Evolutionary conservation across 1,140 invertebrate species (phyloP).

Genomic region (Orussus abietinus): DNA sequence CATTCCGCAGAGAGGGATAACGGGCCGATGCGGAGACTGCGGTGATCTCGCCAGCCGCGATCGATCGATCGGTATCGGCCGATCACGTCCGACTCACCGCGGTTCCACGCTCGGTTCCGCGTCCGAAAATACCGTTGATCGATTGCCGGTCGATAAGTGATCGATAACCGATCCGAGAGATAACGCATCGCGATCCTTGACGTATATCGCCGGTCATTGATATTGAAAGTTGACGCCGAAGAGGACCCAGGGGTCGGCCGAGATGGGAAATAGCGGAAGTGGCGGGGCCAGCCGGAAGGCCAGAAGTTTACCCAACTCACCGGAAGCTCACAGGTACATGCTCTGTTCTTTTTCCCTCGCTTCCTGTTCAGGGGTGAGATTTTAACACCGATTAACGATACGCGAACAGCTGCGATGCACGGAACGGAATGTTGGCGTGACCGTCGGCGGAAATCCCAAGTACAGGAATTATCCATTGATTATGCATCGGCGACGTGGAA

Average conservation of each 20-base stretch:
- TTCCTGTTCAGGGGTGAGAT: constrained; percentile 2
- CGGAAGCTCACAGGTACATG: constrained; percentile 60
- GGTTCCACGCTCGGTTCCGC: not conserved
- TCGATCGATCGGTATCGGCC: constrained; percentile 2
- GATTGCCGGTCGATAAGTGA: no score
- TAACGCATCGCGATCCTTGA: not conserved
- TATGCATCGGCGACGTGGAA: not conserved
- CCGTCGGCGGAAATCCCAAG: constrained; percentile 11
- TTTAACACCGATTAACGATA: no score
- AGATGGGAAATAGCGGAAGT: constrained; percentile 59
- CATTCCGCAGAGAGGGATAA: no score
- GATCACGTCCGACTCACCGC: constrained; percentile 1
- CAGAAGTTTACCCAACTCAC: constrained; percentile 64
- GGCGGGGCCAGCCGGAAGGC: constrained; percentile 51
- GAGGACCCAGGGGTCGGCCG: constrained; percentile 14
- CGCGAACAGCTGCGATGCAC: no score
- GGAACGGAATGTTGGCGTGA: no score
- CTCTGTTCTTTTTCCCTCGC: constrained; percentile 4
- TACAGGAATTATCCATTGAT: constrained; percentile 4
- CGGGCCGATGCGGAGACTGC: no score
- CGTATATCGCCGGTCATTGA: not conserved
- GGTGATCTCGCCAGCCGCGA: constrained; percentile 1
- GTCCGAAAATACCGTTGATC: not conserved
- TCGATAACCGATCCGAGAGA: no score
- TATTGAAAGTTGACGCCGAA: constrained; percentile 5